phyloP scores from a whole-genome alignment of 1,140 invertebrate species.

The Zaprionus davidi region DNA sequence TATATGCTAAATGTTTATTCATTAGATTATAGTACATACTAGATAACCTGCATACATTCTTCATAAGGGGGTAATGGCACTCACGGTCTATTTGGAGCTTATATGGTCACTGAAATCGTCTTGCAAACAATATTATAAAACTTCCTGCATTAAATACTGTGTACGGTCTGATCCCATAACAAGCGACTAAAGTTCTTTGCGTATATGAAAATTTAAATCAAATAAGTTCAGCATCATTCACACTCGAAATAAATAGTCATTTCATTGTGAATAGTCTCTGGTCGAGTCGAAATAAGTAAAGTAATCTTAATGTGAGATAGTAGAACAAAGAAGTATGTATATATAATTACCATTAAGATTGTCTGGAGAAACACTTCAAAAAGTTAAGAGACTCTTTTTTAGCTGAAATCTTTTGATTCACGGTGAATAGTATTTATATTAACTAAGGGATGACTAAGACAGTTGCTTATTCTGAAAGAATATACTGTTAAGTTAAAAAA shows the following conservation, averaged over 20 bases:
- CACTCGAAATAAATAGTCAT: neutral
- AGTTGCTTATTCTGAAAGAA: neutral
- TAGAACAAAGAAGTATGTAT: neutral
- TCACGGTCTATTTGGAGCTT: neutral
- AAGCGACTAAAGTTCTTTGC: neutral
- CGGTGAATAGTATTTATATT: neutral
- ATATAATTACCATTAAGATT: neutral
- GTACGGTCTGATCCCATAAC: neutral
- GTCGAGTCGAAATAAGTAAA: neutral
- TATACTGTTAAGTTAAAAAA: too few species aligned
- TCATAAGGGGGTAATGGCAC: neutral
- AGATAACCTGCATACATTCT: slow-evolving; percentile 14
- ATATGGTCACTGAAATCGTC: neutral
- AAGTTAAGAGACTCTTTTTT: neutral
- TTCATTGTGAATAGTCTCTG: neutral
- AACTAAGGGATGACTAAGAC: neutral
- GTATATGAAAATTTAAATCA: neutral
- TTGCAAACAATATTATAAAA: neutral
- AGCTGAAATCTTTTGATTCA: neutral
- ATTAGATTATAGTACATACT: slow-evolving; percentile 1
- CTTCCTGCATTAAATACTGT: neutral
- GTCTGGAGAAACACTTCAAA: neutral
- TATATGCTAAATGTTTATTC: slow-evolving; percentile 41
- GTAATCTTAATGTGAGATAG: neutral
- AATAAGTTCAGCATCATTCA: neutral